Base-by-base conservation (phyloP, 2,113 vertebrate genomes). In the Danio rerio region DNA sequence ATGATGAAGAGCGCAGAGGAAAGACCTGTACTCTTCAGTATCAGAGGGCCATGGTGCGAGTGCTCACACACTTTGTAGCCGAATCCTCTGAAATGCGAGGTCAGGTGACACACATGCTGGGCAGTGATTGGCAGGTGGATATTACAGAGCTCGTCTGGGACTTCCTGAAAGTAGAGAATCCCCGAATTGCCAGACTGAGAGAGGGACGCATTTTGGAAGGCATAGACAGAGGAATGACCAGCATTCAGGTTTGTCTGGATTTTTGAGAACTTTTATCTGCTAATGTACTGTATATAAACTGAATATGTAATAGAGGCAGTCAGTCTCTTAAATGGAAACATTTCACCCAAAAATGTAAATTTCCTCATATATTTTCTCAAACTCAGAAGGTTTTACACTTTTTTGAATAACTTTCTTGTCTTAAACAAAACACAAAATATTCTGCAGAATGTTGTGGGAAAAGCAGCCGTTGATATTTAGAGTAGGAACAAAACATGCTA, bases 1-100 rank as follows among this genome's bases (percentile, higher is more conserved):
- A 99, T 0, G 98, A 97, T 4, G 97, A 98, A 0, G 97, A 97
- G 82, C 90, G 93, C 49, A 91, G 94, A 43, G 96, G 96, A 73
- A 90, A 96, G 45, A 94, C 95, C 76, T 99, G 98, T 18, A 89
- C 94, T 0, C 93, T 99, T 71, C 97, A 97, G 92, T 99, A 98
- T 92, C 97, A 99, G 89, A 96, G 94, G 0, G 94, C 98, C 92
- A 94, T 91, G 58, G 94, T 99, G 81, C 91, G 97, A 0, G 95
- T 99, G 62, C 95, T 99, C 49, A 97, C 97, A 0, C 95, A 97
- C 61, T 99, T 99, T 2, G 95, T 98, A n/a, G 94, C 96, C 0
- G 96, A 99, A 86, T 93, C 95, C 0, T 86, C 94, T 0, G 93
- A 94, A 13, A 92, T 94, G 0, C 94, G 95, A 87, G 94, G 94